Conservation (phyloP, 2,113 vertebrate species). For the Hystrix cristata region DNA sequence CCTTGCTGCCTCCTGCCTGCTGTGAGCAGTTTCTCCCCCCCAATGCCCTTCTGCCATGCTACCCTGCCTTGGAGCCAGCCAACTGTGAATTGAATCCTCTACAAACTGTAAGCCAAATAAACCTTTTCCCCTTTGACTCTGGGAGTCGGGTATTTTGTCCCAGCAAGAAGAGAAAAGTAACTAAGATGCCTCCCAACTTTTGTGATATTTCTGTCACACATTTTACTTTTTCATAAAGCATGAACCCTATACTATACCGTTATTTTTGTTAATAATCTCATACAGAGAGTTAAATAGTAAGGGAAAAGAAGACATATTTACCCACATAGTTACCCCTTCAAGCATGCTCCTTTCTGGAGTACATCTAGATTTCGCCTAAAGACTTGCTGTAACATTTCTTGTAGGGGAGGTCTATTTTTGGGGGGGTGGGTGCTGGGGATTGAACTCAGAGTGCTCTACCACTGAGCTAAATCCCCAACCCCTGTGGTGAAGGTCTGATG, state of each 20-base stretch:
- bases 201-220: not conserved
- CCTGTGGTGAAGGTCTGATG: not conserved
- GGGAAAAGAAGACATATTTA: not conserved
- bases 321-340: not conserved
- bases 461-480: too few relatives aligned
- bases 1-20: too few relatives aligned
- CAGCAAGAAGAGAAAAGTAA: too few relatives aligned
- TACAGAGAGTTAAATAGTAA: not conserved
- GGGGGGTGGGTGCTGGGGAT: too few relatives aligned
- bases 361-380: not conserved
- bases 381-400: not conserved
- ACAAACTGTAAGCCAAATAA: too few relatives aligned
- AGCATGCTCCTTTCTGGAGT: not conserved
- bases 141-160: too few relatives aligned
- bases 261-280: conserved; percentile 16
- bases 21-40: too few relatives aligned
- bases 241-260: not conserved
- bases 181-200: not conserved
- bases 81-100: too few relatives aligned
- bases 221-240: not conserved
- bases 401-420: not conserved
- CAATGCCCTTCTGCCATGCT: too few relatives aligned
- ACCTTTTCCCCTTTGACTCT: too few relatives aligned
- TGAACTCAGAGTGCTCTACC: too few relatives aligned
- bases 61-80: too few relatives aligned